Evolutionary conservation across 2,888 invertebrate species (phyloP), one percentile per base, ranked within the genome.

Genomic region (Cephus pulcher): DNA sequence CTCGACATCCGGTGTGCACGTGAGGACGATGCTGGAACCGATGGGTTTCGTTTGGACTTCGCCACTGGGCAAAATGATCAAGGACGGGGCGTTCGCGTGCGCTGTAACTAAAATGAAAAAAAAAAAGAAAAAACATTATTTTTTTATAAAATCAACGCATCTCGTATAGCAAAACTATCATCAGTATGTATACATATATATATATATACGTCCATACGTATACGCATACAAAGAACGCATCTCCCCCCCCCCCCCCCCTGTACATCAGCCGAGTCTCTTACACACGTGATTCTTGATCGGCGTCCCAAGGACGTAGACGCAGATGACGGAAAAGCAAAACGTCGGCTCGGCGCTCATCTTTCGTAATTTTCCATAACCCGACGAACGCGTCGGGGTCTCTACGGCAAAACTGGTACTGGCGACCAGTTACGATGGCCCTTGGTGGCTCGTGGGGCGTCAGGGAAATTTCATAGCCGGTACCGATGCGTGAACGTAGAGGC

Each of bases 1-100:
- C 0, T 94, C 94, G 1, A 95, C 96, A 76, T 94, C 94, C 6
- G 96, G 95, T 85, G 94, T 94, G 90, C 97, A 97, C 9, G 97
- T 96, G 82, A 97, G 92, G 75, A 96, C 95, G 79, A 96, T 93
- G 70, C 95, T 95, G 87, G 95, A 94, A 76, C 96, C 96, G 15
- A 97, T 94, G 71, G 96, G 94, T 84, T 95, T 96, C 23, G 94
- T 94, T 89, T 96, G 95, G 78, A 94, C 93, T 78, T 94, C 93
- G 86, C 94, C 95, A 83, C 92, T 93, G 15, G 97, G 97, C 84
- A 94, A 94, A 87, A 97, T 96, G 91, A 94, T 94, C 87, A 97
- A 91, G 84, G 94, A 93, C 70, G 82, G 84, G 71, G 82, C 88
- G 76, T 83, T 84, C 76, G 84, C 84, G 76, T 79, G 78, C 68